Evolutionary conservation across 2,888 invertebrate species (phyloP).

Genomic region (Carterocephalus palaemon): DNA sequence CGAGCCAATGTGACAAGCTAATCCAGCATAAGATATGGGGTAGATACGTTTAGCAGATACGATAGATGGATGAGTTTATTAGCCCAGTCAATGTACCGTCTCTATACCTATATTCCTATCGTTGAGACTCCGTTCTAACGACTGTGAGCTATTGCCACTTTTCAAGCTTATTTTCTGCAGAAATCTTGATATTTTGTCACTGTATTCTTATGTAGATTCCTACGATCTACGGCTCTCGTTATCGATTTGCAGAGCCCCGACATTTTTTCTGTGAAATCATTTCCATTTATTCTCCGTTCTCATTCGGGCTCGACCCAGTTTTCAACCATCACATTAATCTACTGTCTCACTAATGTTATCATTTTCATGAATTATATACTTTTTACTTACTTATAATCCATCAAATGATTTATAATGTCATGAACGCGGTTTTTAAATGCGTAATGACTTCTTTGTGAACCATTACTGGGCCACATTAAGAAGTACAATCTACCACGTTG

Average conservation of each 20-base stretch:
- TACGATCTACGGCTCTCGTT: constrained; percentile 1
- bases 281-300: constrained; percentile 47
- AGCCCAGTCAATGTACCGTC: no score
- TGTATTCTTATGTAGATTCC: neutral
- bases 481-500: no score
- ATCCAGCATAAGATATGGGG: no score
- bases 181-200: constrained; percentile 4
- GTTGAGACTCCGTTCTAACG: no score
- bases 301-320: constrained; percentile 51
- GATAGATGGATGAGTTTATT: no score
- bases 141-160: no score
- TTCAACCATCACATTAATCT: constrained; percentile 45
- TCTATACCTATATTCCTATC: no score
- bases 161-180: neutral
- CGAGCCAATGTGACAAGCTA: no score
- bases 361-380: constrained; percentile 13
- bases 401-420: constrained; percentile 8
- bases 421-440: no score
- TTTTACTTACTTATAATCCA: neutral
- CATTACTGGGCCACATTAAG: no score
- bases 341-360: constrained; percentile 24
- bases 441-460: no score
- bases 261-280: constrained; percentile 24
- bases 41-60: no score
- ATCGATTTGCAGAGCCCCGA: constrained; percentile 19